Conservation (phyloP, 2,797 vertebrate genomes). For the Leucoraja ocellata region DNA sequence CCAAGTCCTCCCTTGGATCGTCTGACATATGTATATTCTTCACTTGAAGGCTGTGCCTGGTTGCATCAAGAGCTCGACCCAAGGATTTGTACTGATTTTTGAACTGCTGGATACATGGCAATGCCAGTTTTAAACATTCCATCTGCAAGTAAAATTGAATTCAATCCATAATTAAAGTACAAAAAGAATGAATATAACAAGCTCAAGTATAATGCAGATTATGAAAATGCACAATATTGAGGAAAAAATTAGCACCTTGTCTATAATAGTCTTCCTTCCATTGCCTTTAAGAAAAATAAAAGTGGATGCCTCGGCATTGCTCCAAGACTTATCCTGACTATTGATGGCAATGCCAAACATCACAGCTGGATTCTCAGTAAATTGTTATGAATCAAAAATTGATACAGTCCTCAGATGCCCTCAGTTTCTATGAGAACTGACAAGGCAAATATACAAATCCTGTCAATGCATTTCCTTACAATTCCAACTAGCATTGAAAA, state of each 20-base stretch:
- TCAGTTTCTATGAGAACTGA: background rate
- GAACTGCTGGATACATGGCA: background rate
- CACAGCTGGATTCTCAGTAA: background rate
- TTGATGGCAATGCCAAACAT: background rate
- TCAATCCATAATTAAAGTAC: background rate
- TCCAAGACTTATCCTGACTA: background rate
- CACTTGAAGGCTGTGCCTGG: background rate
- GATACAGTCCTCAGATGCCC: background rate
- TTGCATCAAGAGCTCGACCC: conserved; percentile 20
- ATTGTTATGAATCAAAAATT: background rate
- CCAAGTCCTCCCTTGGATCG: background rate
- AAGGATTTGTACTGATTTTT: conserved; percentile 11
- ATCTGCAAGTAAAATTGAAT: conserved; percentile 9
- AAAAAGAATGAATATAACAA: background rate
- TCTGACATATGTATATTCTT: background rate
- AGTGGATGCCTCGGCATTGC: background rate
- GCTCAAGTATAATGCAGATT: background rate
- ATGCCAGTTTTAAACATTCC: background rate
- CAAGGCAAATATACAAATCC: background rate
- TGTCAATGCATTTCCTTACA: too few species aligned
- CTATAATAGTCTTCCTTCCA: background rate
- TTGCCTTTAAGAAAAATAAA: background rate
- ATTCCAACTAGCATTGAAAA: background rate
- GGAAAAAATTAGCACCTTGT: background rate
- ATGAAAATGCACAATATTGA: background rate